Conservation (phyloP, 2,797 vertebrate species). For the Gouania willdenowi region DNA sequence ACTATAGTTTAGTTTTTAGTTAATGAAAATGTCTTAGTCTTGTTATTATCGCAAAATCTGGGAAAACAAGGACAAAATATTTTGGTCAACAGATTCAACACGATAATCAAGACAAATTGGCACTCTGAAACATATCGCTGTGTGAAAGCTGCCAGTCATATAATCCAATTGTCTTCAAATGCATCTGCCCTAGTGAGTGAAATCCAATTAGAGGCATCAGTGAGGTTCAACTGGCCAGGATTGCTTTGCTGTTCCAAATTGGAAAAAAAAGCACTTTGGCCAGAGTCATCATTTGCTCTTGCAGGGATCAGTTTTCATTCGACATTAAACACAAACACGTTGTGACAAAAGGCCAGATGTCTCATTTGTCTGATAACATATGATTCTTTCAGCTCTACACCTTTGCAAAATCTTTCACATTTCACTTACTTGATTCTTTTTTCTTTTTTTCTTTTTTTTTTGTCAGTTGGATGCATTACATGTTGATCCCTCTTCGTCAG, state of each 20-base stretch:
- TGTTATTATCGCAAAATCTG: too few species aligned
- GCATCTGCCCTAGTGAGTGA: conserved; percentile 21
- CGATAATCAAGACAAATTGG: conserved; percentile 4
- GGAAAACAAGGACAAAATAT: too few species aligned
- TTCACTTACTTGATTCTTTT: conserved; percentile 19
- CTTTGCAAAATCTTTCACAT: conserved; percentile 46
- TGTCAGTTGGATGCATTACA: conserved; percentile 38
- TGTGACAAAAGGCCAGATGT: conserved; percentile 58
- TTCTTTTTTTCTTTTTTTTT: conserved; percentile 15
- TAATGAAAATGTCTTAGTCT: too few species aligned
- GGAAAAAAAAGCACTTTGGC: conserved; percentile 24
- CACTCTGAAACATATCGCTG: conserved; percentile 4
- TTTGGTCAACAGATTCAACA: too few species aligned
- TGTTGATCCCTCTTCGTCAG: conserved; percentile 49
- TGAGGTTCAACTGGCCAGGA: conserved; percentile 2
- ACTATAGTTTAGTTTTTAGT: too few species aligned
- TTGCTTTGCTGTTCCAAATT: conserved; percentile 31
- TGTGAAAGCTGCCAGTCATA: conserved; percentile 15
- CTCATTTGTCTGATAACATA: conserved; percentile 62
- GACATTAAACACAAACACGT: conserved; percentile 39
- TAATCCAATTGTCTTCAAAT: conserved; percentile 12
- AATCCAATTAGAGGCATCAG: conserved; percentile 33
- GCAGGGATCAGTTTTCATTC: conserved; percentile 27
- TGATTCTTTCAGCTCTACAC: conserved; percentile 31
- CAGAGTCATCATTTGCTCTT: conserved; percentile 29